Percentiles rank a stretch among this genome's conserved stretches.
These are phyloP conservation scores for Tetrao urogallus DNA, from an alignment of 2,113 vertebrate species.

Conservation along the genomic window DNA sequence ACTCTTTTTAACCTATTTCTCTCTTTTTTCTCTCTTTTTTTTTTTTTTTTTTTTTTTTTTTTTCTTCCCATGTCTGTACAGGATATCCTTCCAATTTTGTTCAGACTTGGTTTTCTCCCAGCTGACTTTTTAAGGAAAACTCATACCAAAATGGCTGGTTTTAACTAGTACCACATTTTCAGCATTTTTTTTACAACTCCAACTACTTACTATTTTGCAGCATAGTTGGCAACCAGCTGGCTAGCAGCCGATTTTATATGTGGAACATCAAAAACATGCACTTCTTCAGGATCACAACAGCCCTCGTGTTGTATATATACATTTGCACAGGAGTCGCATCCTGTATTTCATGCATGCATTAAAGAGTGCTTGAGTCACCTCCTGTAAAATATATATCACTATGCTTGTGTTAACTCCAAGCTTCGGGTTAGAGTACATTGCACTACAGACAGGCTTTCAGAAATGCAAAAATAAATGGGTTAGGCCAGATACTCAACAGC, in stretches of 20 bases:
- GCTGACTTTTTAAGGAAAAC: neutral
- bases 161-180: neutral
- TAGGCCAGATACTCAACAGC: neutral
- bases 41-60: neutral
- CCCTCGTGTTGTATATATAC: neutral
- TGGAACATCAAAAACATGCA: neutral
- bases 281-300: neutral
- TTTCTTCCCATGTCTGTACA: neutral
- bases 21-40: neutral
- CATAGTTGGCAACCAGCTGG: neutral
- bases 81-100: neutral
- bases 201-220: neutral
- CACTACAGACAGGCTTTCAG: neutral
- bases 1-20: neutral
- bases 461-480: neutral
- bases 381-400: neutral
- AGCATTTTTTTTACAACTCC: neutral
- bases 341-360: neutral
- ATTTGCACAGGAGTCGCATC: neutral
- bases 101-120: neutral
- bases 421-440: neutral
- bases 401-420: neutral
- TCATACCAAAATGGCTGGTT: neutral
- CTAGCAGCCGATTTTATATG: neutral
- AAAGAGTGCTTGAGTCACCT: neutral